phyloP scores from a whole-genome alignment of 1,140 invertebrate species.

The Pseudoatta argentina region DNA sequence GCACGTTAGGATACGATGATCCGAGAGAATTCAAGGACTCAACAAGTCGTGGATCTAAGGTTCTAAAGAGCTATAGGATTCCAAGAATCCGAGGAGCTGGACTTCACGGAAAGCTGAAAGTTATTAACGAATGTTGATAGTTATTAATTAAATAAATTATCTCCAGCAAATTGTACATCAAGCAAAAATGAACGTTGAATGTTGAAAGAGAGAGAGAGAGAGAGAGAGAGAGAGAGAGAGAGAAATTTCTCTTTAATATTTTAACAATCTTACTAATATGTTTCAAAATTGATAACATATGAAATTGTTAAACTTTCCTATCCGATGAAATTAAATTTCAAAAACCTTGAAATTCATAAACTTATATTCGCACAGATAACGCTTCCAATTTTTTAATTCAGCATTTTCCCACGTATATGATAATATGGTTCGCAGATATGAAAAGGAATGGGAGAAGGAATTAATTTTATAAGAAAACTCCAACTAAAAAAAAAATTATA shows the following conservation, averaged over 20 bases:
- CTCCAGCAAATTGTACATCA: not conserved
- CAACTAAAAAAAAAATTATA: conserved; percentile 11
- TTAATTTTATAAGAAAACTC: conserved; percentile 81
- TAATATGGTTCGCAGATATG: not conserved
- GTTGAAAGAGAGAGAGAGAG: not conserved
- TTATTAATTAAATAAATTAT: not conserved
- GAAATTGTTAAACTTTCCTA: conserved; percentile 84
- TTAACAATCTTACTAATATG: not conserved
- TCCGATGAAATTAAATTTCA: conserved; percentile 88
- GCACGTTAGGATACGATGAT: conserved; percentile 52
- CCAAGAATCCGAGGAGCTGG: not conserved
- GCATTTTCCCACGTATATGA: not conserved
- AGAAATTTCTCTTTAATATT: not conserved
- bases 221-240: too few species aligned
- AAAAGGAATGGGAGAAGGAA: conserved; percentile 28
- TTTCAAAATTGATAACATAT: not conserved
- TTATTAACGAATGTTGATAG: not conserved
- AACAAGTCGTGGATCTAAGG: conserved; percentile 33
- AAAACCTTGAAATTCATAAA: conserved; percentile 92
- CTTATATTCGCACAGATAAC: conserved; percentile 89
- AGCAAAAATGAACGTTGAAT: not conserved
- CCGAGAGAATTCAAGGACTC: conserved; percentile 49
- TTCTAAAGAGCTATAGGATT: conserved; percentile 1
- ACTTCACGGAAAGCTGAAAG: conserved; percentile 3
- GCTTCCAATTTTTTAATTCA: not conserved